A percentile compares a stretch with the other conserved stretches of the same genome.
Evolutionary conservation across 2,797 vertebrate genomes (phyloP).

Genomic region (Malurus leucopterus): DNA sequence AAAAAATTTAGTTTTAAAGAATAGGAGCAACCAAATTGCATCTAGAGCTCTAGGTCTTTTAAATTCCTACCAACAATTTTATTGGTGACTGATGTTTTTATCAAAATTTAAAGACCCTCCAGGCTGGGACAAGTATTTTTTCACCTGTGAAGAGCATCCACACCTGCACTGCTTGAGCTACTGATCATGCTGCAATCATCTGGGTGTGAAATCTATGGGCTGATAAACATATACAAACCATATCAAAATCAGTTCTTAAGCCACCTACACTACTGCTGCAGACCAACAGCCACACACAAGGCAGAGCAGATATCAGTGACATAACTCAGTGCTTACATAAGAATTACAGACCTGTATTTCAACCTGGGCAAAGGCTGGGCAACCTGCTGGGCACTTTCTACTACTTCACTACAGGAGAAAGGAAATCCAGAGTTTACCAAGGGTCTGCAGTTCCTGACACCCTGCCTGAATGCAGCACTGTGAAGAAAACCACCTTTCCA

Average conservation of each 20-base stretch:
- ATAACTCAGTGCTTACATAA: background rate
- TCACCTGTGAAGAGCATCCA: background rate
- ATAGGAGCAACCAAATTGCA: background rate
- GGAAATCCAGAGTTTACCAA: background rate
- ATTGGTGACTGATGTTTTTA: background rate
- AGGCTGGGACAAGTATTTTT: background rate
- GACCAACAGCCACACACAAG: background rate
- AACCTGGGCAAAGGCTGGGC: background rate
- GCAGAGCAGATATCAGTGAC: background rate
- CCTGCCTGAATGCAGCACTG: background rate
- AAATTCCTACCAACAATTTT: background rate
- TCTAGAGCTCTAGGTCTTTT: background rate
- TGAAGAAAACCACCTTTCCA: background rate
- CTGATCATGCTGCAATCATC: background rate
- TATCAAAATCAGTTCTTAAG: background rate
- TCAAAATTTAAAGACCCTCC: background rate
- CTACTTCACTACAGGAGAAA: background rate
- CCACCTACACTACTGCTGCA: background rate
- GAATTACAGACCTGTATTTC: background rate
- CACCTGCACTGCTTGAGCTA: background rate
- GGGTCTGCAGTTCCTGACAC: fast-evolving
- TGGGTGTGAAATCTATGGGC: background rate
- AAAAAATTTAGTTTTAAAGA: background rate
- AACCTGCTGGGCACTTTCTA: background rate
- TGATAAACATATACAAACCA: background rate